Evolutionary conservation across 1,140 invertebrate genomes (phyloP).

Genomic region (Adelges cooleyi): DNA sequence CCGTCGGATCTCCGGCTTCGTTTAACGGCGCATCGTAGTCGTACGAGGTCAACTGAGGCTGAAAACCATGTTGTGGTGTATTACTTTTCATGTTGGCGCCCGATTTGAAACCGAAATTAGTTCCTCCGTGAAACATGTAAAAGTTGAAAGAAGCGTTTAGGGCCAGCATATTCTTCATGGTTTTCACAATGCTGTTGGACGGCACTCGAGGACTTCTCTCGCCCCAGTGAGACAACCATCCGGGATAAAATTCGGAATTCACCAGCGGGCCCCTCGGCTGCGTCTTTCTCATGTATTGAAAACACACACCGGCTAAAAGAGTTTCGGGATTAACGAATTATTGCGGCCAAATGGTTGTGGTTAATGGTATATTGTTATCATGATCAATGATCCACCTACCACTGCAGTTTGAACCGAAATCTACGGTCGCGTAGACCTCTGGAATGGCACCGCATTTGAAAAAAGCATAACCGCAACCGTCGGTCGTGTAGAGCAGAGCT

Average conservation of each 20-base stretch:
- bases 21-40: conserved; percentile 75
- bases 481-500: conserved; percentile 72
- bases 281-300: background rate
- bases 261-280: conserved; percentile 62
- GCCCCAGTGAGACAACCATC: conserved; percentile 81
- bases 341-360: too few relatives aligned
- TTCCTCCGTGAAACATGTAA: conserved; percentile 63
- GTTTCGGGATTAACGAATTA: too few relatives aligned
- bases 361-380: too few relatives aligned
- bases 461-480: conserved; percentile 44
- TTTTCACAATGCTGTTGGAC: conserved; percentile 43
- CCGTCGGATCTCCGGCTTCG: conserved; percentile 71
- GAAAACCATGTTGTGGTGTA: background rate
- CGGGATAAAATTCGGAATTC: conserved; percentile 83
- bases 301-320: background rate
- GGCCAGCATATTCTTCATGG: conserved; percentile 51
- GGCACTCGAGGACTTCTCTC: conserved; percentile 47
- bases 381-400: too few relatives aligned
- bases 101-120: conserved; percentile 56
- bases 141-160: conserved; percentile 47
- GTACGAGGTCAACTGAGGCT: conserved; percentile 56
- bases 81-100: conserved; percentile 43
- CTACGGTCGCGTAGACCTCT: conserved; percentile 56
- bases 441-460: conserved; percentile 53
- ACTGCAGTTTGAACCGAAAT: conserved; percentile 57